Evolutionary conservation across 2,888 invertebrate species (phyloP).

Genomic region (Pediacus dermestoides): DNA sequence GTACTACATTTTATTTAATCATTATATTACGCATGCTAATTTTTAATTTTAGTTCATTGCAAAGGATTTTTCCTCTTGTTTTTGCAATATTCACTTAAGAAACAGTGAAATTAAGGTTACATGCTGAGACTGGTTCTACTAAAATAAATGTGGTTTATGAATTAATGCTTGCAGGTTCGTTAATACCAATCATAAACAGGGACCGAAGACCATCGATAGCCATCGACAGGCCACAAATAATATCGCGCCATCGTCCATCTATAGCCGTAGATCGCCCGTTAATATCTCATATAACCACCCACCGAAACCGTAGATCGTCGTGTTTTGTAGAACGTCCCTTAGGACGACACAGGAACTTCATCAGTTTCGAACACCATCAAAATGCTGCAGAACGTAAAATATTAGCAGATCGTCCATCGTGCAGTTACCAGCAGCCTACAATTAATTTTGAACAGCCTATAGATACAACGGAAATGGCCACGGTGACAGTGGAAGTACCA

Average conservation of each 20-base stretch:
- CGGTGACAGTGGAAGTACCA: constrained; percentile 12
- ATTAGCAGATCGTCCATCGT: constrained; percentile 22
- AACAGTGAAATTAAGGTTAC: background rate
- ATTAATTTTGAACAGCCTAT: constrained; percentile 39
- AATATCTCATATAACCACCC: constrained; percentile 18
- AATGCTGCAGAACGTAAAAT: background rate
- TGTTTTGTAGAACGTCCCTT: constrained; percentile 41
- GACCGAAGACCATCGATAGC: constrained; percentile 37
- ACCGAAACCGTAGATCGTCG: constrained; percentile 40
- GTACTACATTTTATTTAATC: no score
- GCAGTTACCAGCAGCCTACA: constrained; percentile 36
- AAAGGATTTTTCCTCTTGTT: no score
- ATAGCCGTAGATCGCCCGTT: constrained; percentile 22
- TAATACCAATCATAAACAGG: constrained; percentile 43
- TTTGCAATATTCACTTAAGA: no score
- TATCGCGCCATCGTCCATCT: constrained; percentile 32
- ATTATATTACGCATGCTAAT: no score
- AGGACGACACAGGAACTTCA: constrained; percentile 42
- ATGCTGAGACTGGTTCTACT: background rate
- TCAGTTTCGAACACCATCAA: constrained; percentile 46
- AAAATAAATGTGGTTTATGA: background rate
- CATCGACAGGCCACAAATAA: constrained; percentile 31
- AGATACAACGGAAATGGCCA: constrained; percentile 25
- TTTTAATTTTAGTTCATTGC: no score
- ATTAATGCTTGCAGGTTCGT: constrained; percentile 36